Conservation (phyloP, 2,113 vertebrate species). For the Glareola pratincola region DNA sequence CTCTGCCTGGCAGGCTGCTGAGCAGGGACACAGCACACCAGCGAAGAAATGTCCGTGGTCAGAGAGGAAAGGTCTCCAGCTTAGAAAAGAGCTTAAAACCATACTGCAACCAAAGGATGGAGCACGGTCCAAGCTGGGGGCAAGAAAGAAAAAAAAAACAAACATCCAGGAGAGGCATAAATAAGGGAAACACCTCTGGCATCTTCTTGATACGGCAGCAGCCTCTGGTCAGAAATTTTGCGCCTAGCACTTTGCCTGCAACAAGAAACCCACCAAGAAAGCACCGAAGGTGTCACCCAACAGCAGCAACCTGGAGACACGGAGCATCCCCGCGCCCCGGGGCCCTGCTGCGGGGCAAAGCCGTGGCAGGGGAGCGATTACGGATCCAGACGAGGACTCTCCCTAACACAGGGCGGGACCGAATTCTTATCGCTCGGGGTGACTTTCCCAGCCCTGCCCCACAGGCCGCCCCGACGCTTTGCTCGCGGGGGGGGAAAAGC, state of each 20-base stretch:
- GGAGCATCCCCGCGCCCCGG: neutral
- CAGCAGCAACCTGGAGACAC: neutral
- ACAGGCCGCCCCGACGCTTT: accelerated
- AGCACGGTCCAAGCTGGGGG: neutral
- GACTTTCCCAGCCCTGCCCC: neutral
- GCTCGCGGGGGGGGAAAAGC: neutral
- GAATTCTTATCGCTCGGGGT: accelerated
- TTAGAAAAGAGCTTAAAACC: neutral
- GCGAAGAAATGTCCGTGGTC: neutral
- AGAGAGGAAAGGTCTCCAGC: neutral
- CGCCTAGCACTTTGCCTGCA: neutral
- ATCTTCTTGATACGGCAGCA: neutral
- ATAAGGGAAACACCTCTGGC: neutral
- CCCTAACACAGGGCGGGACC: neutral
- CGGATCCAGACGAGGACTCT: neutral
- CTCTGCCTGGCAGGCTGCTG: neutral
- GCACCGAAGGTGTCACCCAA: neutral
- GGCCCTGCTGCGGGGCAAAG: accelerated
- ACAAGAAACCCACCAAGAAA: neutral
- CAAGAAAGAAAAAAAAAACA: neutral
- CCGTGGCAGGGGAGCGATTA: neutral
- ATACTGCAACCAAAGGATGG: neutral
- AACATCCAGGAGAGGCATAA: neutral
- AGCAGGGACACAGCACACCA: neutral
- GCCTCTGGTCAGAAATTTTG: neutral